Evolutionary conservation across 2,888 invertebrate genomes (phyloP).

Genomic region (Tigriopus californicus): DNA sequence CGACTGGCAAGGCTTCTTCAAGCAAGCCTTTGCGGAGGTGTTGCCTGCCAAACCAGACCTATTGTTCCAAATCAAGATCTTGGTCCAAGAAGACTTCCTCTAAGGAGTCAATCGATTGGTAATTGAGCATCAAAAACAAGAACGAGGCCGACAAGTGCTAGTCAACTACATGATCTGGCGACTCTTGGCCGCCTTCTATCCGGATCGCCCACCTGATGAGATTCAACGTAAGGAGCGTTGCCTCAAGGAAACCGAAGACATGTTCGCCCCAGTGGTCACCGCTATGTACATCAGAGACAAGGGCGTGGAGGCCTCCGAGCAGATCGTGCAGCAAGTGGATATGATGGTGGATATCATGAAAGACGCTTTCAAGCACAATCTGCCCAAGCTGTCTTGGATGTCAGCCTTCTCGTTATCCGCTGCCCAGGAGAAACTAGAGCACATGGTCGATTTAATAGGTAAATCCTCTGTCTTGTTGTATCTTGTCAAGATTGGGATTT

Average conservation of each 20-base stretch:
- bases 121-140: no score
- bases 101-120: not conserved
- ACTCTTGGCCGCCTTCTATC: constrained; percentile 7
- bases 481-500: not conserved
- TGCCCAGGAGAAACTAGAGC: constrained; percentile 6
- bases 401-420: not conserved
- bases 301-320: not conserved
- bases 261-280: constrained; percentile 13
- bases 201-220: not conserved
- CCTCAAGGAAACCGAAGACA: constrained; percentile 11
- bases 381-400: constrained; percentile 10
- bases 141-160: not conserved
- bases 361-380: constrained; percentile 9
- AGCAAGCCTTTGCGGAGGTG: not conserved
- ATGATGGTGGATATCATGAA: constrained; percentile 15
- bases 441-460: constrained; percentile 11
- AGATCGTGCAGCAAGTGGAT: constrained; percentile 9
- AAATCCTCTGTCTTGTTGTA: not conserved
- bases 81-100: constrained; percentile 6
- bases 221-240: not conserved
- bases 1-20: constrained; percentile 7
- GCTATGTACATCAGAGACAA: constrained; percentile 11
- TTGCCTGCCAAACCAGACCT: not conserved
- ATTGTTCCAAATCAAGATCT: not conserved
- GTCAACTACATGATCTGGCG: constrained; percentile 13